Percentiles rank a stretch among this genome's conserved stretches.
Evolutionary conservation across 2,113 vertebrate genomes (phyloP).

Genomic region (Cryptomyrus ogoouensis): DNA sequence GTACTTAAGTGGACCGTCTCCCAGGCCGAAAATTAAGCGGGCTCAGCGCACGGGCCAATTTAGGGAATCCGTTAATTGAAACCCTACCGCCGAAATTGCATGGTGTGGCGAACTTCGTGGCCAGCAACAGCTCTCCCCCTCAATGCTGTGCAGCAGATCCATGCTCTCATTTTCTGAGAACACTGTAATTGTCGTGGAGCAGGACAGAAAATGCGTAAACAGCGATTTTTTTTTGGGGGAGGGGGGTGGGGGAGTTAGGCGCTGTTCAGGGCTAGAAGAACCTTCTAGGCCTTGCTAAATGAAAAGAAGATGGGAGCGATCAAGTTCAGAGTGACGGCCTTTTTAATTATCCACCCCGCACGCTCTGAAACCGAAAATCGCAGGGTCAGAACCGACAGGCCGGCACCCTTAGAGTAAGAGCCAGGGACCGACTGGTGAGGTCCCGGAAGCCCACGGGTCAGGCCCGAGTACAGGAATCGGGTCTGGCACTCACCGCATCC

Average conservation of each 20-base stretch:
- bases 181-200: slow-evolving; percentile 51
- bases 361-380: slow-evolving; percentile 3
- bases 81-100: slow-evolving; percentile 52
- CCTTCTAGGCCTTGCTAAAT: slow-evolving; percentile 20
- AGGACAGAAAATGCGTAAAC: slow-evolving; percentile 50
- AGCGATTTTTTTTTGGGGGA: slow-evolving; percentile 45
- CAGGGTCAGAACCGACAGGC: slow-evolving; percentile 16
- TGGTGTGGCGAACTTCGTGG: slow-evolving; percentile 29
- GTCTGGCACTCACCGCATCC: background rate
- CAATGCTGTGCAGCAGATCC: slow-evolving; percentile 35
- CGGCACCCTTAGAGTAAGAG: background rate
- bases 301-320: slow-evolving; percentile 35
- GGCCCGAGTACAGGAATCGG: background rate
- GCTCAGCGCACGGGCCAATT: slow-evolving; percentile 38
- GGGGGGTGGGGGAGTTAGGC: slow-evolving; percentile 38
- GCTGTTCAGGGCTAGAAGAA: slow-evolving; percentile 35
- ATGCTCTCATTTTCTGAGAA: slow-evolving; percentile 51
- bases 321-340: slow-evolving; percentile 28
- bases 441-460: background rate
- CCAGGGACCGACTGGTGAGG: background rate
- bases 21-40: slow-evolving; percentile 37
- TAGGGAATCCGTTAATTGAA: slow-evolving; percentile 58
- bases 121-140: slow-evolving; percentile 42
- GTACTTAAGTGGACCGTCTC: slow-evolving; percentile 39
- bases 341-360: slow-evolving; percentile 41